A percentile compares a stretch with the other conserved stretches of the same genome.
These are phyloP conservation scores for Cairina moschata DNA, from an alignment of 2,113 vertebrate species.

Conservation along the genomic window DNA sequence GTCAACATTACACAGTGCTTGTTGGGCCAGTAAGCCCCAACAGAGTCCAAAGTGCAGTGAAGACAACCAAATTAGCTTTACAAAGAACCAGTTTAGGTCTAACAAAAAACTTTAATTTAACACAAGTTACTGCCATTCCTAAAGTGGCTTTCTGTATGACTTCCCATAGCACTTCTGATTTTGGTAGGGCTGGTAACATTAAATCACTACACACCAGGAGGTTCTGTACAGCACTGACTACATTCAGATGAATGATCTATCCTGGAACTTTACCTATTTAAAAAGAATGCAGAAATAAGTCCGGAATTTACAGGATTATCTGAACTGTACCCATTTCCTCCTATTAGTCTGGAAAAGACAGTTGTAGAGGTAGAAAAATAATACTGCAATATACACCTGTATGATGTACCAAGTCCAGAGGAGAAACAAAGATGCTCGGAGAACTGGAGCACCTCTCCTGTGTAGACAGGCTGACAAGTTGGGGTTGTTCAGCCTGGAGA, in stretches of 20 bases:
- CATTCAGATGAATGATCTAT: not conserved
- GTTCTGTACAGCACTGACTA: not conserved
- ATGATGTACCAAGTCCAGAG: not conserved
- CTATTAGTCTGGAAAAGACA: not conserved
- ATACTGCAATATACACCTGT: not conserved
- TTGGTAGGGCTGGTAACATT: not conserved
- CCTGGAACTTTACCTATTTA: not conserved
- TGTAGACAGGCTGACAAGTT: too few relatives aligned
- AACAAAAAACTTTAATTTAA: not conserved
- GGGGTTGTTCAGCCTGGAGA: too few relatives aligned
- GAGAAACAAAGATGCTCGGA: too few relatives aligned
- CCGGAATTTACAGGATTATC: not conserved
- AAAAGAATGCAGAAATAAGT: not conserved
- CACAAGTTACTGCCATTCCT: not conserved
- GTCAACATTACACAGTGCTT: not conserved
- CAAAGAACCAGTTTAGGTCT: not conserved
- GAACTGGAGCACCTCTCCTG: too few relatives aligned
- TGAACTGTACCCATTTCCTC: not conserved
- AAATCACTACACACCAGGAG: not conserved
- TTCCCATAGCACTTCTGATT: not conserved
- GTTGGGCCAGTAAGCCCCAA: not conserved
- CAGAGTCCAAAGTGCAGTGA: not conserved
- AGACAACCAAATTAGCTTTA: not conserved
- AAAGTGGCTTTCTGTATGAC: not conserved
- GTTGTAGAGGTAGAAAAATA: not conserved